Evolutionary conservation across 2,113 vertebrate genomes (phyloP).

Genomic region (Thamnophis sirtalis): DNA sequence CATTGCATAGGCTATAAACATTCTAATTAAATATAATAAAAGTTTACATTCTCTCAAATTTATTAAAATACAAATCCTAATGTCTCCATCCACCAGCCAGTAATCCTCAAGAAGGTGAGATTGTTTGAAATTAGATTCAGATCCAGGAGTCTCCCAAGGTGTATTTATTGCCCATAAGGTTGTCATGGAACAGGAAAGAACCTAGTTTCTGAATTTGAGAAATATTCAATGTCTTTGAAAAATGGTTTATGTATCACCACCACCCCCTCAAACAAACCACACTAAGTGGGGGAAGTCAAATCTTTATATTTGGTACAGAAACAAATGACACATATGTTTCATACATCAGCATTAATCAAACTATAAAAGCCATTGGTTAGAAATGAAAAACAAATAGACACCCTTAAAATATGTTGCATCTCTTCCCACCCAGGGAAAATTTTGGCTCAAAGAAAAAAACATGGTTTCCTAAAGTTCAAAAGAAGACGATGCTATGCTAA

Average conservation of each 20-base stretch:
- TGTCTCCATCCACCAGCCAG: background rate
- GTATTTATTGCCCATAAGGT: background rate
- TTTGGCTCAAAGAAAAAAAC: background rate
- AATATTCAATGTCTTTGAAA: background rate
- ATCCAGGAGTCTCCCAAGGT: background rate
- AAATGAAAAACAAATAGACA: background rate
- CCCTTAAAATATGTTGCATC: background rate
- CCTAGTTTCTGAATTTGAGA: background rate
- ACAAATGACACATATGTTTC: background rate
- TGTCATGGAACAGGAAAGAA: background rate
- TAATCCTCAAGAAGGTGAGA: background rate
- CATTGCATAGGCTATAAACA: background rate
- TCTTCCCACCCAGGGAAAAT: background rate
- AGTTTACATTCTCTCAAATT: background rate
- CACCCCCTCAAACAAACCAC: background rate
- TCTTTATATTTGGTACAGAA: background rate
- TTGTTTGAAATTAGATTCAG: background rate
- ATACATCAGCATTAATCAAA: background rate
- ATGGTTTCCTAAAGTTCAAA: background rate
- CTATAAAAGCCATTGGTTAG: background rate
- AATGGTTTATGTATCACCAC: background rate
- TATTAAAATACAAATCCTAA: background rate
- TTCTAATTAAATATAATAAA: background rate
- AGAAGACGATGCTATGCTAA: background rate
- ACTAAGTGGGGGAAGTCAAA: background rate